phyloP scores from a whole-genome alignment of 2,797 vertebrate species.

The Urophycis tenuis region DNA sequence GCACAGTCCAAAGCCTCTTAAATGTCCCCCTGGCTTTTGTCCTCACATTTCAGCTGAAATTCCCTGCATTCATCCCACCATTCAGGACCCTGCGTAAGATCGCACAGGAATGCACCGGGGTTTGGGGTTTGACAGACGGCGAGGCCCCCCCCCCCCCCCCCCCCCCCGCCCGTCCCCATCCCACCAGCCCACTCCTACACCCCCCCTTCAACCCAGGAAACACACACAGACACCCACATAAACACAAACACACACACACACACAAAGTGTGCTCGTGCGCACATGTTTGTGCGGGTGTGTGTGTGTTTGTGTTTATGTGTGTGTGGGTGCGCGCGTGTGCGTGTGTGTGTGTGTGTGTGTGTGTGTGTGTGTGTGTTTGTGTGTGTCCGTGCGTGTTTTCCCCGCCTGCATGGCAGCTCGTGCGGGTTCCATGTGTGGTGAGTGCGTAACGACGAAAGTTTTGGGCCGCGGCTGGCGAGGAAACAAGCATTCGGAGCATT shows the following conservation, averaged over 20 bases:
- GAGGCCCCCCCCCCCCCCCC: constrained; percentile 17
- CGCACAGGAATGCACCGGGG: constrained; percentile 65
- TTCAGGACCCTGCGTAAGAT: constrained; percentile 56
- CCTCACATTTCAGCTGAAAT: constrained; percentile 72
- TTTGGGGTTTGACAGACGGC: constrained; percentile 68
- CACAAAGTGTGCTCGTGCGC: too few relatives aligned
- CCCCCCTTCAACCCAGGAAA: not conserved
- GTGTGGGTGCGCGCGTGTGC: too few relatives aligned
- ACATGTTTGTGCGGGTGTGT: not conserved
- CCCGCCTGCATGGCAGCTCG: not conserved
- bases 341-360: not conserved
- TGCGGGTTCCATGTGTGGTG: not conserved
- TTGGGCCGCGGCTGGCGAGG: not conserved
- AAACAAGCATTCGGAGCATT: not conserved
- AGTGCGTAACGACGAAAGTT: not conserved
- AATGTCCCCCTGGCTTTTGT: constrained; percentile 75
- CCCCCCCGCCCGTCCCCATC: not conserved
- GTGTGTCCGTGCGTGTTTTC: not conserved
- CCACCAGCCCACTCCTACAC: too few relatives aligned
- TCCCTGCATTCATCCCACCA: constrained; percentile 64
- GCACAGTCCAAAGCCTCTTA: constrained; percentile 70
- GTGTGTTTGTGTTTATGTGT: not conserved
- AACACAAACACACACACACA: too few relatives aligned
- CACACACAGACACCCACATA: not conserved
- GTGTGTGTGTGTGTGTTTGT: not conserved